Evolutionary conservation across 2,113 vertebrate genomes (phyloP), one percentile per base, ranked within the genome.

Genomic region (Perognathus longimembris): DNA sequence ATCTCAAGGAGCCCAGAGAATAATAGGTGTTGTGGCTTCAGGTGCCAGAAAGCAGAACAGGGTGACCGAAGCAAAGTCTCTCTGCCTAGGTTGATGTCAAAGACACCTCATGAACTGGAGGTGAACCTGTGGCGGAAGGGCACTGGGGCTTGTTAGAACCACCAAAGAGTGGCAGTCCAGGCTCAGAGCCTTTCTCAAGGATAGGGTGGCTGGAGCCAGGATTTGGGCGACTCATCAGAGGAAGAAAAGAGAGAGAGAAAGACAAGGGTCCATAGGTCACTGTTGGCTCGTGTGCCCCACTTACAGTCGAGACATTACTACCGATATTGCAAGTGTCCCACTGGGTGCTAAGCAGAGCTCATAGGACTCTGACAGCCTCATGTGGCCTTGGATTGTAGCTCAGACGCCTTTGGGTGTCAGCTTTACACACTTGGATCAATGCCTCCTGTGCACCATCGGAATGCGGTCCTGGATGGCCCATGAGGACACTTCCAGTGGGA

Each of bases 231-330:
- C n/a, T 66, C 63, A 28, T 15, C 36, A 50, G 54, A 73, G 69
- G 30, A 38, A 34, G 12, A 38, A 64, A 75, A 61, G 2, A 36
- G 36, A 22, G 40, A 32, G 10, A 75, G 14, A 15, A 45, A 61
- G 45, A 12, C 12, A n/a, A 9, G n/a, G 14, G 20, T 64, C 30
- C 74, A 11, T 12, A 32, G 86, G 45, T 21, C 77, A 7, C 10
- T 38, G 36, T 30, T 26, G 22, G 54, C 21, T 3, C 20, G 8
- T 7, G 3, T 0, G 15, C 32, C 11, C 0, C 0, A 20, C 32
- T 71, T 69, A 40, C 3, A 59, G 70, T 34, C 32, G 50, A 14
- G 82, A 20, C 10, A 0, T 40, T 42, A 3, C 50, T 42, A 15
- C n/a, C 24, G 34, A 4, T n/a, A 11, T 45, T 30, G 40, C 57